Evolutionary conservation across 2,797 vertebrate genomes (phyloP), one percentile per base, ranked within the genome.

Genomic region (Megaceryle alcyon): DNA sequence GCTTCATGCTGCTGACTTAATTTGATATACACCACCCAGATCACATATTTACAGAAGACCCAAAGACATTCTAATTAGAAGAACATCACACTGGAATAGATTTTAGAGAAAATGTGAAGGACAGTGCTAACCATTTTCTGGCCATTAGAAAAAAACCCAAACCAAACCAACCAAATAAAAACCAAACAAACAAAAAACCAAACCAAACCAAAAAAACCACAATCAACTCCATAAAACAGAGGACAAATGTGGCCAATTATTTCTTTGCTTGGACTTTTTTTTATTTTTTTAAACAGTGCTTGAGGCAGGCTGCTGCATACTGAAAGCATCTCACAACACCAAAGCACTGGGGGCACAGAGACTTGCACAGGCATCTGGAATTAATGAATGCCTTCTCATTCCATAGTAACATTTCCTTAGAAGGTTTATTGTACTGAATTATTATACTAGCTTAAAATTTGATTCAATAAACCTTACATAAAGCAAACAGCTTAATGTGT

Each of bases 31-130:
- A 3, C 19, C n/a, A 54, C 14, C 21, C 22, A 79, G 28, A 4
- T 4, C 54, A 61, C 1, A 2, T 51, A 71, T 0, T 0, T 39
- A 26, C 14, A 72, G 70, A 79, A 64, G 44, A 91, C 22, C 3
- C 25, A 79, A 44, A 82, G 10, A 5, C 13, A 61, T 85, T 72
- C 59, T 59, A 79, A 91, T 82, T 33, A 69, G 33, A 81, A 21
- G 6, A 88, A 4, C 25, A 37, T 49, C 41, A 78, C 0, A 0
- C 16, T 76, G 41, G 23, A 53, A 94, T 17, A 88, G 73, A 82
- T 86, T 87, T 95, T 54, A 82, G 37, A 79, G 54, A 82, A 89
- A 89, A 92, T 13, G 21, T 14, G n/a, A 76, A 75, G 53, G 64
- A 64, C 17, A 5, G 1, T 68, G 17, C 21, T 39, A 11, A 72